Conservation (phyloP, 1,140 invertebrate species). For the Nasonia longicornis region DNA sequence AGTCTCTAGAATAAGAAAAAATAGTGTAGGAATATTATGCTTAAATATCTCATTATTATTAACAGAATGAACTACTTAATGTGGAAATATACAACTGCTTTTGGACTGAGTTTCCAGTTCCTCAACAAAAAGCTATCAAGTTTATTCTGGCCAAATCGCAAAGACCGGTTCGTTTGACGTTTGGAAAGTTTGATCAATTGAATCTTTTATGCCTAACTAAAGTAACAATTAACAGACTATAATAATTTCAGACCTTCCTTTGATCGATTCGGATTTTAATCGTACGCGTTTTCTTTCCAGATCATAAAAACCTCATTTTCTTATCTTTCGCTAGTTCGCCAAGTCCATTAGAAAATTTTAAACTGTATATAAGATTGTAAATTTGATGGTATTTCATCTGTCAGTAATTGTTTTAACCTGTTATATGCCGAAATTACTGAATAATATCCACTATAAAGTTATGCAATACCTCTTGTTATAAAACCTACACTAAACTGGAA, state of each 20-base stretch:
- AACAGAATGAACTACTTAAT: not conserved
- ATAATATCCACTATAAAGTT: too few relatives aligned
- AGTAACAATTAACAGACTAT: not conserved
- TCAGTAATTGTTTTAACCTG: too few relatives aligned
- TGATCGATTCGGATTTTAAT: not conserved
- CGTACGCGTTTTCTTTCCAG: not conserved
- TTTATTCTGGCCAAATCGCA: not conserved
- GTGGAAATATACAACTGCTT: not conserved
- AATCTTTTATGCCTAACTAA: not conserved
- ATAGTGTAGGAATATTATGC: too few relatives aligned
- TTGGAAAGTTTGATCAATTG: not conserved
- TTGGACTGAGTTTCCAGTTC: not conserved
- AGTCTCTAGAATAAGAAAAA: too few relatives aligned
- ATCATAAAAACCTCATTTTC: constrained; percentile 14
- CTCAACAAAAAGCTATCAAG: not conserved
- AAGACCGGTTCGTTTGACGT: not conserved
- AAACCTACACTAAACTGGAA: too few relatives aligned
- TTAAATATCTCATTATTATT: too few relatives aligned
- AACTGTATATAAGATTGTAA: too few relatives aligned
- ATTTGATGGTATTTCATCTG: too few relatives aligned
- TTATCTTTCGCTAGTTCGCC: not conserved
- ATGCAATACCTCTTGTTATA: too few relatives aligned
- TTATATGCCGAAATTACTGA: too few relatives aligned
- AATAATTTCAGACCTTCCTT: not conserved
- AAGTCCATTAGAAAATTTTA: not conserved